Base-by-base conservation (phyloP, 2,113 vertebrate species). In the Dasyprocta punctata region DNA sequence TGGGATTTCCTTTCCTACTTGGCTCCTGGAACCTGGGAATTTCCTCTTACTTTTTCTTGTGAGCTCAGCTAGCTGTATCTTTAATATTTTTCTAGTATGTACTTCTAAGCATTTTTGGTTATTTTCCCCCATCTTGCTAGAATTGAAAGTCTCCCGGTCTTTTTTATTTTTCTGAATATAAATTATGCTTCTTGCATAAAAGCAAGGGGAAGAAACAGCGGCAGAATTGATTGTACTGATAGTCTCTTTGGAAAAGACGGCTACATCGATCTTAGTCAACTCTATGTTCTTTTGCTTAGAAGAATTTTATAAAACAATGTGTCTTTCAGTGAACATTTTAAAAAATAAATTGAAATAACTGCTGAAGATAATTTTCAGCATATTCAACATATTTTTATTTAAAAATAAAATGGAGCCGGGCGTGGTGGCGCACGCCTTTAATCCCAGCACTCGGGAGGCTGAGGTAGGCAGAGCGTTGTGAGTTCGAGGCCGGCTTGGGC, bases 371-470 rank as follows among this genome's bases (percentile, higher is more conserved):
- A 58, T 60, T 90, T 69, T 19, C 6, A 69, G 67, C 24, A 16
- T 69, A 69, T 81, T 41, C 65, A 86, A 87, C 90, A 85, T 49
- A 36, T 41, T 69, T 94, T 87, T 58, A 44, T 56, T 95, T 85
- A 80, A 77, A 84, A 95, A 67, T 41, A 63, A 81, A 86, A 60
- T 7, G 11, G 14, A n/a, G n/a, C n/a, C n/a, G n/a, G n/a, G n/a
- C n/a, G n/a, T n/a, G n/a, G n/a, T n/a, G n/a, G n/a, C n/a, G n/a
- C n/a, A n/a, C n/a, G n/a, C n/a, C n/a, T n/a, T n/a, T n/a, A n/a
- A n/a, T n/a, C n/a, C n/a, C n/a, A n/a, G n/a, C n/a, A n/a, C n/a
- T n/a, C n/a, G n/a, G n/a, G n/a, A n/a, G n/a, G n/a, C n/a, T n/a
- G n/a, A n/a, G n/a, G n/a, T n/a, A n/a, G n/a, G n/a, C n/a, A n/a